Base-by-base conservation (phyloP, 2,113 vertebrate species). In the Serilophus lunatus region DNA sequence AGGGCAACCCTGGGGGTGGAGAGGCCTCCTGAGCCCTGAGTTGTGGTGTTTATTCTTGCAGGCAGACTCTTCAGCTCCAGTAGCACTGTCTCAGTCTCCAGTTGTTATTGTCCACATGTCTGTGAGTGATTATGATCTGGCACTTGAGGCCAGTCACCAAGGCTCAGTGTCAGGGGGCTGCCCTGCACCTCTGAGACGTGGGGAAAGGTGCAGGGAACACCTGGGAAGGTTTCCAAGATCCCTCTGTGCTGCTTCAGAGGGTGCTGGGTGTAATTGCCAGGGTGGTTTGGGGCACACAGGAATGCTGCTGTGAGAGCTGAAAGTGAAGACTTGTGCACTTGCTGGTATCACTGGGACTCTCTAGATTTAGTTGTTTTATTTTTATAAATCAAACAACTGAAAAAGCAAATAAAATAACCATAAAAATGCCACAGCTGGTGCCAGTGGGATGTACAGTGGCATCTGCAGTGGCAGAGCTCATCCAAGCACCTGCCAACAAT, bases 51-150 rank as follows among this genome's bases (percentile, higher is more conserved):
- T 7, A 17, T 49, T 16, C 6, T 0, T 25, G 13, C 13, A 3
- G 69, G 44, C 69, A 77, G 25, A 50, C 18, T 23, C 65, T 69
- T 44, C 14, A 64, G 25, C 64, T 90, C 38, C 78, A 42, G 29
- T 7, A 23, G 66, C 13, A 9, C n/a, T 0, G 0, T 56, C 64
- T 38, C 68, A 40, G 3, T 14, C 49, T 57, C 29, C 50, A 19
- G 15, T 17, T 60, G 35, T n/a, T 78, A 38, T 40, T 45, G 2
- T 53, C 63, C 0, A 20, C 10, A 10, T 44, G 44, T 44, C 13
- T 44, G 44, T 44, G 16, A 17, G 44, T 45, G 26, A 29, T 57
- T 42, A 1, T 60, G 61, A 19, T 61, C 61, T 82, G 50, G 54
- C 25, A 18, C 65, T 47, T 25, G 25, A 35, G 36, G 82, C 35